Evolutionary conservation across 1,140 invertebrate species (phyloP).

Genomic region (Conus ventricosus): DNA sequence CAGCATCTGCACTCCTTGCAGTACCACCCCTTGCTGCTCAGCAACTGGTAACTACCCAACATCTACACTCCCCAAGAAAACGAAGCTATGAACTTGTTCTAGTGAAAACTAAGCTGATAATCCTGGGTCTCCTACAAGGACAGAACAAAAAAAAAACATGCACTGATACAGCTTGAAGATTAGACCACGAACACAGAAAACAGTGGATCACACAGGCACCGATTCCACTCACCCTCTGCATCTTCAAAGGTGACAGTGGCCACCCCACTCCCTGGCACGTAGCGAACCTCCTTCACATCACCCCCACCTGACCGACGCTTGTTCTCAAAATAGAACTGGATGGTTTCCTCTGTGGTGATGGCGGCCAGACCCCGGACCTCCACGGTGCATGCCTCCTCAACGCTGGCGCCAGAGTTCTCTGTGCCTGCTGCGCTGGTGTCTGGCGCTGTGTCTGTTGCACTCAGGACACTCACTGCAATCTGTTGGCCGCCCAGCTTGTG

Average conservation of each 20-base stretch:
- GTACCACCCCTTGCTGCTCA: too few species aligned
- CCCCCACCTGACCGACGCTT: conserved; percentile 47
- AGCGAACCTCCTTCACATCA: conserved; percentile 5
- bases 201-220: too few species aligned
- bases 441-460: neutral
- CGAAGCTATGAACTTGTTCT: too few species aligned
- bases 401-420: neutral
- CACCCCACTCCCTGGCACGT: neutral
- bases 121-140: too few species aligned
- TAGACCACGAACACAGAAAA: too few species aligned
- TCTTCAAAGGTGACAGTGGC: conserved; percentile 29
- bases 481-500: neutral
- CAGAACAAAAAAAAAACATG: too few species aligned
- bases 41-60: too few species aligned
- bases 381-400: neutral
- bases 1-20: too few species aligned
- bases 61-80: too few species aligned
- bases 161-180: too few species aligned
- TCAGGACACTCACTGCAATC: neutral
- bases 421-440: neutral
- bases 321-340: conserved; percentile 50
- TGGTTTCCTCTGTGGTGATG: conserved; percentile 17
- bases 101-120: too few species aligned
- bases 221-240: conserved; percentile 1
- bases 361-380: neutral